Evolutionary conservation across 2,797 vertebrate species (phyloP), one percentile per base, ranked within the genome.

Genomic region (Sebastes melanostomus): DNA sequence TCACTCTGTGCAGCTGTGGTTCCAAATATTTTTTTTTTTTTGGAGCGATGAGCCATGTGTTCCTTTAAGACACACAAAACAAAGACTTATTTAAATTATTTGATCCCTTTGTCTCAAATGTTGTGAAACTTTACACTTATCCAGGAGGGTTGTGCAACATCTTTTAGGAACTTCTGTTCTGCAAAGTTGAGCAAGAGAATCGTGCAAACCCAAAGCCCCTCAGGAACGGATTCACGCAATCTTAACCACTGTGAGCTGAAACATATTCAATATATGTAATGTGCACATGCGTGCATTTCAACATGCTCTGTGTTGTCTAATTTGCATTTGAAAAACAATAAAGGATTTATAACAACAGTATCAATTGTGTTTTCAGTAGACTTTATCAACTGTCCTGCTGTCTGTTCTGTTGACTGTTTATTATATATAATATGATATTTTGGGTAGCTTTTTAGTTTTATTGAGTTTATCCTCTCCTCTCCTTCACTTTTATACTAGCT

Each of bases 321-420:
- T 87, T 73, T 89, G 30, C 65, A 74, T 86, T 87, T 89, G 34
- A 81, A 78, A 65, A 70, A 50, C 18, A 89, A 92, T 88, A 92
- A 92, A 88, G 52, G 63, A 73, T 89, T 90, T 85, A 59, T 82
- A 89, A 87, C 75, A 82, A 84, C 14, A 27, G 3, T 65, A 22
- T 36, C 12, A 66, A 1, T 20, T 22, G 5, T 54, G 34, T 62
- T 75, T 68, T 59, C 16, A 22, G 20, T 67, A 8, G 29, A 1
- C 81, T 81, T 68, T 56, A 9, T 62, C 4, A 10, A 22, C 13
- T 54, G 2, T 7, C 16, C 1, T 42, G 4, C 46, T 50, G 8
- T 20, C 46, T 20, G 50, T 52, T 52, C 50, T 52, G 50, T n/a
- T 52, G 18, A 52, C 50, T 52, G 50, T 22, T 54, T 54, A 50